Conservation (phyloP, 2,888 invertebrate genomes). For the Metellina segmentata region DNA sequence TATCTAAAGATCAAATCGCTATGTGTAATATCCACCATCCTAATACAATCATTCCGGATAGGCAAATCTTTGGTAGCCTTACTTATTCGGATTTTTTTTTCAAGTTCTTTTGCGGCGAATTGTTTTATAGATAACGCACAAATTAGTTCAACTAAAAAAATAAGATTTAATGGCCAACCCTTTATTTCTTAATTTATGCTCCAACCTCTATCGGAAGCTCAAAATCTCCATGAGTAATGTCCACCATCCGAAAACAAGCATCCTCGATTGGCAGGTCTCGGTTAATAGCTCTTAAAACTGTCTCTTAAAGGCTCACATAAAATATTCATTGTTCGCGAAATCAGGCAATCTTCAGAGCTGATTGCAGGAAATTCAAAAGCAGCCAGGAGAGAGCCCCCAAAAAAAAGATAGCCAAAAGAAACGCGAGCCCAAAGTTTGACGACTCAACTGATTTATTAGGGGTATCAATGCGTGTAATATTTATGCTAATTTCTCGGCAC, state of each 20-base stretch:
- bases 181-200: neutral
- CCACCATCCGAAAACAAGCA: conserved; percentile 3
- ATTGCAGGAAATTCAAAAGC: neutral
- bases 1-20: neutral
- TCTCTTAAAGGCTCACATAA: conserved; percentile 26
- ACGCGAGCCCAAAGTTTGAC: conserved; percentile 37
- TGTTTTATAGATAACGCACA: too few species aligned
- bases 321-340: conserved; percentile 52
- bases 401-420: neutral
- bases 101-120: too few species aligned
- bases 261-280: neutral
- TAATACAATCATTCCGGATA: neutral
- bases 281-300: conserved; percentile 12
- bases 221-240: neutral
- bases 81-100: neutral
- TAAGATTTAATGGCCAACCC: too few species aligned
- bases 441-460: conserved; percentile 68
- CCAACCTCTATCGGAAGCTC: neutral
- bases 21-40: neutral
- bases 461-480: conserved; percentile 66
- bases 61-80: neutral
- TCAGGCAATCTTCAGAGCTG: conserved; percentile 18
- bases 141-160: too few species aligned
- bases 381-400: neutral
- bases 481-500: conserved; percentile 70